Base-by-base conservation (phyloP, 2,797 vertebrate species). In the Amphiprion clarkii region DNA sequence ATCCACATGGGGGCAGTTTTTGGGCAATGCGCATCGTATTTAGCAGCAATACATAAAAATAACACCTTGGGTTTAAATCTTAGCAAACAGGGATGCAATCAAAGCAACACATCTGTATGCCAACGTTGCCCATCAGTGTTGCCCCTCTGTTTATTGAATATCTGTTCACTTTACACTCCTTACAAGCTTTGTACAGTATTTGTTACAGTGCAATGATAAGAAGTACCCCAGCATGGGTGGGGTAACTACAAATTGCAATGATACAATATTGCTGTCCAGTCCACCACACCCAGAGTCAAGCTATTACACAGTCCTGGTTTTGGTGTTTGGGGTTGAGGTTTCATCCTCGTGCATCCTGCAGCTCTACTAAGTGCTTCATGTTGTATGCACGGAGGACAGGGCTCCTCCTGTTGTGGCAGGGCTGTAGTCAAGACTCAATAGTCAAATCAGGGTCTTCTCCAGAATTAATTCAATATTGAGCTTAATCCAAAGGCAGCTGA, bases 191-290 rank as follows among this genome's bases (percentile, higher is more conserved):
- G 88, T 96, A 96, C 95, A 96, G 76, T 92, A 93, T 94, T 93
- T 71, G 83, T 93, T 91, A 95, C 96, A 97, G 96, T 97, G 96
- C 96, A 96, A 96, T 94, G 93, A 94, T 93, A 84, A 76, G 65
- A 84, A 55, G 62, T 53, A 74, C 66, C 74, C 79, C 66, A 40
- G 70, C 58, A 36, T 14, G 61, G 65, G 54, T 72, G 21, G 54
- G 59, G 54, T 39, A 68, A 74, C 61, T 23, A 70, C 42, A 48
- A 61, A 55, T 67, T 33, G 51, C 71, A 70, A 60, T 16, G 56
- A 85, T 74, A 78, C 67, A 57, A 65, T 83, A 74, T 85, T 82
- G 71, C 82, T 67, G 33, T 82, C 77, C 53, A 70, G 39, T 76
- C 76, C 82, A 85, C 74, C 73, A 39, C 73, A 82, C 71, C 76